phyloP scores from a whole-genome alignment of 2,888 invertebrate genomes.

The Lepetodrilus schrolli region DNA sequence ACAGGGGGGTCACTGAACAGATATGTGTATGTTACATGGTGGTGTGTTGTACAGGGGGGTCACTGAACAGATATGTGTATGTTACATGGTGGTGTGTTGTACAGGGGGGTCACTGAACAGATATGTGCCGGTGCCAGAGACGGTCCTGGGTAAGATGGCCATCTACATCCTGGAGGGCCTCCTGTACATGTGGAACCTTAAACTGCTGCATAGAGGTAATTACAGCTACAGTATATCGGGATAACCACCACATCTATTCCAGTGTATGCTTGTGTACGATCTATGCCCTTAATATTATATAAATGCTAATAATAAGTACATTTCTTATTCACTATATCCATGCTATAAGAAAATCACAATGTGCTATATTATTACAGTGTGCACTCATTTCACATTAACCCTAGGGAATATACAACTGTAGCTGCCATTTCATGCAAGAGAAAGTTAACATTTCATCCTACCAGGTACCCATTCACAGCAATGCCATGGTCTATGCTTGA shows the following conservation, averaged over 20 bases:
- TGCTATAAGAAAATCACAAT: not conserved
- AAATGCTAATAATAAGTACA: no score
- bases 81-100: not conserved
- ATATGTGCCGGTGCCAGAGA: slow-evolving; percentile 69
- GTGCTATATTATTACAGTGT: not conserved
- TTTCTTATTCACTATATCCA: not conserved
- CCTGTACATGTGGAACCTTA: slow-evolving; percentile 73
- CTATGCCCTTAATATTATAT: no score
- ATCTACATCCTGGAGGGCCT: slow-evolving; percentile 71
- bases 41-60: no score
- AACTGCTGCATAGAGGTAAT: slow-evolving; percentile 75
- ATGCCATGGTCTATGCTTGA: no score
- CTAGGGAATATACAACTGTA: no score
- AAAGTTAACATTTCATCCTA: not conserved
- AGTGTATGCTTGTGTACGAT: no score
- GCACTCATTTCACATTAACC: no score
- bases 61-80: not conserved
- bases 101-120: slow-evolving; percentile 73
- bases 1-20: no score
- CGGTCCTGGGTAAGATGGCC: slow-evolving; percentile 72
- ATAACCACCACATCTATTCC: no score
- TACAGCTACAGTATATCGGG: no score
- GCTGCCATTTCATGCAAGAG: no score
- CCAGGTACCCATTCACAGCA: not conserved
- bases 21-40: not conserved